phyloP scores from a whole-genome alignment of 2,888 invertebrate species.

The Pogonocherus hispidulus region DNA sequence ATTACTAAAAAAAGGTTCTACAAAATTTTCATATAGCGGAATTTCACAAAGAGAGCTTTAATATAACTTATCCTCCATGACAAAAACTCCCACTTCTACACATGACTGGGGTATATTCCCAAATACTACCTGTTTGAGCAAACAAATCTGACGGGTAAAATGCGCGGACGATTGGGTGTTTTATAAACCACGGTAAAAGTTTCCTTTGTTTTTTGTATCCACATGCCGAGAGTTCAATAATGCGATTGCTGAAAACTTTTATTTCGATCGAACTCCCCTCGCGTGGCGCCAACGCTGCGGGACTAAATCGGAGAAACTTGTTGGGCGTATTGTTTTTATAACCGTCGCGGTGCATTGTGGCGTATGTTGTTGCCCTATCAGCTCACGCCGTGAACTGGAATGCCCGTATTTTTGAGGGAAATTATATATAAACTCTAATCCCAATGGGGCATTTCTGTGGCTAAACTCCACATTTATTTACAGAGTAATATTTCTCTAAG shows the following conservation, averaged over 20 bases:
- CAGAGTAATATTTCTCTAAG: neutral
- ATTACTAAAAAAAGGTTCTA: too few relatives aligned
- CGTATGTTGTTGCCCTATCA: slow-evolving; percentile 3
- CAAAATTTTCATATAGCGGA: too few relatives aligned
- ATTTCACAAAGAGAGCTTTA: too few relatives aligned
- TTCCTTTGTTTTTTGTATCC: neutral
- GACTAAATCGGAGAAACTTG: slow-evolving; percentile 26
- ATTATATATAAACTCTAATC: neutral
- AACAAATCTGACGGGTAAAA: neutral
- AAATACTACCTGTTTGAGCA: neutral
- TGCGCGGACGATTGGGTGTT: neutral
- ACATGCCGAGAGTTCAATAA: slow-evolving; percentile 9
- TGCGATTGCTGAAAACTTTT: slow-evolving; percentile 22
- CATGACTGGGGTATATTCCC: too few relatives aligned
- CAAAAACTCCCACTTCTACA: too few relatives aligned
- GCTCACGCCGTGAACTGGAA: neutral
- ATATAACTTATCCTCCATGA: too few relatives aligned
- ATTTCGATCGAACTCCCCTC: neutral
- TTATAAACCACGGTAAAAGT: neutral
- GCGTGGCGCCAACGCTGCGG: neutral
- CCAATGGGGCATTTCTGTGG: neutral
- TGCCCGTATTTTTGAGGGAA: neutral
- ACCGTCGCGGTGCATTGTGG: neutral
- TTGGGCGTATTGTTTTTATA: slow-evolving; percentile 2
- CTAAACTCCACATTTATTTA: neutral